Evolutionary conservation across 1,140 invertebrate genomes (phyloP).

Genomic region (Ctenoplectra terminalis): DNA sequence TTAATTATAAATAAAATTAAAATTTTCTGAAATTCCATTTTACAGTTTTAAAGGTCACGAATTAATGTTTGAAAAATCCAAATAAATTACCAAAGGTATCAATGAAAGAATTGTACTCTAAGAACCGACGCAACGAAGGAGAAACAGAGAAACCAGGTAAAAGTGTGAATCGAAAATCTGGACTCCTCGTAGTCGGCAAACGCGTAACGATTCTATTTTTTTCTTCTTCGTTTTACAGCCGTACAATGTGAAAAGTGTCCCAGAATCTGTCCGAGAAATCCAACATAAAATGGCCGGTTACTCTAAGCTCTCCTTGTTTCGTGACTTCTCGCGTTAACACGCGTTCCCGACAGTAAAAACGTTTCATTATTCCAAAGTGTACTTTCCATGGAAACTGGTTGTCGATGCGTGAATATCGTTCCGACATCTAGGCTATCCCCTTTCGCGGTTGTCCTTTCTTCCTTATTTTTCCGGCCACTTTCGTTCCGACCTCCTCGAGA

Average conservation of each 20-base stretch:
- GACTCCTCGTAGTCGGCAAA: background rate
- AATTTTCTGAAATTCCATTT: background rate
- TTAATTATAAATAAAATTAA: background rate
- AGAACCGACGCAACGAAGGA: background rate
- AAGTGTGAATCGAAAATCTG: background rate
- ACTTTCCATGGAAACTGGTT: constrained; percentile 56
- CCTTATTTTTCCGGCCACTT: constrained; percentile 36
- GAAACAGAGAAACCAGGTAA: constrained; percentile 3
- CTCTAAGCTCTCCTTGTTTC: background rate
- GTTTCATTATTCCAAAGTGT: constrained; percentile 19
- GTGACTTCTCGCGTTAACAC: constrained; percentile 4
- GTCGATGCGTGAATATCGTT: constrained; percentile 49
- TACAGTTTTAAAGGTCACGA: too few species aligned
- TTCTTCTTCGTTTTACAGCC: background rate
- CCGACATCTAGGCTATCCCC: constrained; percentile 45
- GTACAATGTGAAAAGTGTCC: constrained; percentile 39
- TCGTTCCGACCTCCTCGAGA: constrained; percentile 18
- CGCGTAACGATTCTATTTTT: background rate
- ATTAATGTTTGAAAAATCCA: too few species aligned
- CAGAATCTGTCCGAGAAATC: constrained; percentile 20
- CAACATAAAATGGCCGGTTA: background rate
- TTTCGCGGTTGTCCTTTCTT: constrained; percentile 29
- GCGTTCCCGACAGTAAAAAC: constrained; percentile 25
- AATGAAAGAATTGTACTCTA: too few species aligned
- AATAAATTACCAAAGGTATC: too few species aligned